phyloP scores from a whole-genome alignment of 2,113 vertebrate species.

The Pomatorhinus ruficollis region DNA sequence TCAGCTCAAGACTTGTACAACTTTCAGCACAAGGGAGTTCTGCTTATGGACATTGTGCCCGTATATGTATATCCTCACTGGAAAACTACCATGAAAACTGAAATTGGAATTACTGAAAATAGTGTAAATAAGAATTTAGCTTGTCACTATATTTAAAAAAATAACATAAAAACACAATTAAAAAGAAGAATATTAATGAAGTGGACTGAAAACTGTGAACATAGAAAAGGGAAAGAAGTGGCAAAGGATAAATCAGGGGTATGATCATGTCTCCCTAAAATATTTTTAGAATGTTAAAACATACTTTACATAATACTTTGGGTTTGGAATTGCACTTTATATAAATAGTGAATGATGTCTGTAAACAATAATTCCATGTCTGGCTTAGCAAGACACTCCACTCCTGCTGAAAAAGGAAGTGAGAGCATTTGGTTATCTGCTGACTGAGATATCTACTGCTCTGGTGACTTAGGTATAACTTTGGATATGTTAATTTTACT shows the following conservation, averaged over 20 bases:
- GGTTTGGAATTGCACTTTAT: not conserved
- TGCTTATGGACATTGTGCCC: not conserved
- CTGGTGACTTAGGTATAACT: not conserved
- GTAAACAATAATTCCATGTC: not conserved
- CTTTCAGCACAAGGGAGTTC: not conserved
- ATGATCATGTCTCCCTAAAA: not conserved
- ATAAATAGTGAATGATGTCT: not conserved
- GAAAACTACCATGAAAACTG: not conserved
- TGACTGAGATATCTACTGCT: not conserved
- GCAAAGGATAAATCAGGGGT: not conserved
- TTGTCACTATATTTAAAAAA: not conserved
- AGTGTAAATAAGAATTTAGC: not conserved
- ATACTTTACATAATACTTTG: not conserved
- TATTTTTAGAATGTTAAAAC: not conserved
- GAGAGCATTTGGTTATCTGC: not conserved
- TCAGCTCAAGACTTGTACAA: not conserved
- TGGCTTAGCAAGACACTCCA: not conserved
- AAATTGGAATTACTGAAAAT: not conserved
- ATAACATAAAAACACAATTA: not conserved
- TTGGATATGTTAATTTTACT: constrained; percentile 32
- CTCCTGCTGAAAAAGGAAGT: not conserved
- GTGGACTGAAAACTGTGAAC: not conserved
- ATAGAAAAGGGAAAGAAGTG: not conserved
- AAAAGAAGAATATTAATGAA: not conserved
- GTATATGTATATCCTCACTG: not conserved